A percentile compares a stretch with the other conserved stretches of the same genome.
Conservation (phyloP, 2,888 invertebrate species). For the Uropetala carovei region DNA sequence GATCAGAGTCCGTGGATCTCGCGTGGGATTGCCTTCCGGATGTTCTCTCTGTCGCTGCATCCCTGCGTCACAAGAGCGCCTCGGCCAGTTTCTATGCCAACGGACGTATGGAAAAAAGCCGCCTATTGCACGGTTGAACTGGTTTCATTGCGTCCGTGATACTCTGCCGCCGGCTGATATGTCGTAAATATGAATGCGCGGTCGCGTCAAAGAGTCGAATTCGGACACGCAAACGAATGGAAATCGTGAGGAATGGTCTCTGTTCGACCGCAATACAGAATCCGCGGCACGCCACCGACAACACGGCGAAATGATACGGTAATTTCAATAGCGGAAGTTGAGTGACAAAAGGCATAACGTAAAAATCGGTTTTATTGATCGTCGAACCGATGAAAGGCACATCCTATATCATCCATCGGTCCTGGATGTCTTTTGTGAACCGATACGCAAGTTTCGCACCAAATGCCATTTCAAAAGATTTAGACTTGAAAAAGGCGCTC, state of each 20-base stretch:
- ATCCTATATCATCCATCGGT: constrained; percentile 33
- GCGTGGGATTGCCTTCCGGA: not conserved
- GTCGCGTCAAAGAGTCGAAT: constrained; percentile 43
- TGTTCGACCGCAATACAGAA: constrained; percentile 12
- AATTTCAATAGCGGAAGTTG: not conserved
- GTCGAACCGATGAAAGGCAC: not conserved
- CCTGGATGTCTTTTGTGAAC: not conserved
- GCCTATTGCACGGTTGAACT: constrained; percentile 33
- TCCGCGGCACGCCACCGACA: not conserved
- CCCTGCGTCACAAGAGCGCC: not conserved
- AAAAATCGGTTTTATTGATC: constrained; percentile 27
- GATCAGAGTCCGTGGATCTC: constrained; percentile 4
- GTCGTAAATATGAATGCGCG: constrained; percentile 35
- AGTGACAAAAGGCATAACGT: constrained; percentile 11
- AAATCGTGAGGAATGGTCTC: not conserved
- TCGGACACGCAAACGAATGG: constrained; percentile 44
- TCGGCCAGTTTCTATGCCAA: not conserved
- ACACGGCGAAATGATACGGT: constrained; percentile 19
- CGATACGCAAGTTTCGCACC: not conserved
- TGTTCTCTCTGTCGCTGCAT: not conserved
- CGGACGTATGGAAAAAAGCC: not conserved
- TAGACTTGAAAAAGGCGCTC: too few relatives aligned
- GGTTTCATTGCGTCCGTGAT: not conserved
- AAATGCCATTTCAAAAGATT: too few relatives aligned
- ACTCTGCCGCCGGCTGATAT: too few relatives aligned